Conservation (phyloP, 2,797 vertebrate genomes). For the Ficedula albicollis region DNA sequence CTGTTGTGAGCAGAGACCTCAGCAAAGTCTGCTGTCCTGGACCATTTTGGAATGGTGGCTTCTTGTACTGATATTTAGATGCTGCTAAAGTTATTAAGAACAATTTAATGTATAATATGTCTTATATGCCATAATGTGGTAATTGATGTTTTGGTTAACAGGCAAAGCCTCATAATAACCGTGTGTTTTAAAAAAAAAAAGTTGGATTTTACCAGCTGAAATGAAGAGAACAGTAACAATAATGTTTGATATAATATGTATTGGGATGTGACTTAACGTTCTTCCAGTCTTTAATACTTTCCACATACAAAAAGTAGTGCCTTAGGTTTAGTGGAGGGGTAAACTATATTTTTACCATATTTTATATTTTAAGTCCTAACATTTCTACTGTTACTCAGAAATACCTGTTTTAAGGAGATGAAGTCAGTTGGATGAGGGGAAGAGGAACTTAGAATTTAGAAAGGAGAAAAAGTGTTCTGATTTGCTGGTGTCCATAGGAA, state of each 20-base stretch:
- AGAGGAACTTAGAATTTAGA: neutral
- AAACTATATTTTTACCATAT: constrained; percentile 50
- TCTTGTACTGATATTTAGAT: constrained; percentile 24
- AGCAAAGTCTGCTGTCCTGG: neutral
- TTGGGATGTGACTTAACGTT: constrained; percentile 50
- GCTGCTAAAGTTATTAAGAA: constrained; percentile 28
- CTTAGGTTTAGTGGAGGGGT: constrained; percentile 56
- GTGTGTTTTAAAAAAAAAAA: neutral
- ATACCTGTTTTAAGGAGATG: neutral
- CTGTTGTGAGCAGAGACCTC: neutral
- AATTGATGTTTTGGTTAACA: constrained; percentile 47
- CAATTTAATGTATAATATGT: neutral
- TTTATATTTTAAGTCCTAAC: constrained; percentile 43
- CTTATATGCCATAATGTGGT: constrained; percentile 29
- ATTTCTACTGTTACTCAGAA: constrained; percentile 4
- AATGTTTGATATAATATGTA: constrained; percentile 41
- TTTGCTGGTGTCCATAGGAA: neutral
- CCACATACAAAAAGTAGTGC: constrained; percentile 59
- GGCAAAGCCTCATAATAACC: constrained; percentile 60
- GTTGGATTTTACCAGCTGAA: constrained; percentile 64
- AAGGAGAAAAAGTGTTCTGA: neutral
- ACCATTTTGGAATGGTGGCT: constrained; percentile 44
- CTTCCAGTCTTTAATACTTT: constrained; percentile 59
- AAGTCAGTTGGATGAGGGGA: neutral
- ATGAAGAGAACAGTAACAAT: constrained; percentile 23